Evolutionary conservation across 23 tunicate genomes (phyloP), one percentile per base, ranked within the genome.

Genomic region (Oikopleura dioica): DNA sequence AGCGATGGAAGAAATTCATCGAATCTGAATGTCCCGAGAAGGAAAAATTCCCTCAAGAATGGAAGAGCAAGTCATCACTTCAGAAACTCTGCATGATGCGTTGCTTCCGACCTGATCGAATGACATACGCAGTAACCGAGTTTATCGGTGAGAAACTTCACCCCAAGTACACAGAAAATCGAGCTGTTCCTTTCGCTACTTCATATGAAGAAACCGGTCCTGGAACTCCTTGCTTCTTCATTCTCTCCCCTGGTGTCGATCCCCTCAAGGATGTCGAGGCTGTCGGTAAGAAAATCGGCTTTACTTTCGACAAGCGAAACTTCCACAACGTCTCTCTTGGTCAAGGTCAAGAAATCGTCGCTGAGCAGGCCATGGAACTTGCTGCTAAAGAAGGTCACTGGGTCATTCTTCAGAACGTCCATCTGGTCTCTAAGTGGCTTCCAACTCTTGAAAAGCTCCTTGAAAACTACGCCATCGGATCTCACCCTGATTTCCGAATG

Each of bases 231-330:
- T 82, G 86, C 1, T 86, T 94, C 85, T 94, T 94, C 59, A 87
- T 94, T n/a, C 88, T 94, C 36, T 94, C 99, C 1, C 99, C 99
- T 36, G 99, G 99, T 0, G 99, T 94, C 32, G 80, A 94, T 77
- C 99, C 99, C 37, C 82, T 94, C 0, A 94, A 94, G 76, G 99
- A 94, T 72, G 99, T 94, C 26, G 99, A 94, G 77, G 99, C 99
- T 35, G 81, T 83, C 31, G 99, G 99, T 35, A 79, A 79, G 23
- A 94, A 94, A 76, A 77, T 94, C 59, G 99, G 99, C n/a, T 94
- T 94, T 50, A 77, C 99, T 28, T 84, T 86, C 51, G 99, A 94
- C 37, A 81, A 77, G 76, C 87, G 99, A 76, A 94, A 94, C 69
- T 94, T 94, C 80, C 99, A 94, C 80, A 94, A 94, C 77, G 99